A percentile compares a stretch with the other conserved stretches of the same genome.
These are phyloP conservation scores for Tetrapedia diversipes DNA, from an alignment of 2,888 invertebrate species.

Conservation along the genomic window DNA sequence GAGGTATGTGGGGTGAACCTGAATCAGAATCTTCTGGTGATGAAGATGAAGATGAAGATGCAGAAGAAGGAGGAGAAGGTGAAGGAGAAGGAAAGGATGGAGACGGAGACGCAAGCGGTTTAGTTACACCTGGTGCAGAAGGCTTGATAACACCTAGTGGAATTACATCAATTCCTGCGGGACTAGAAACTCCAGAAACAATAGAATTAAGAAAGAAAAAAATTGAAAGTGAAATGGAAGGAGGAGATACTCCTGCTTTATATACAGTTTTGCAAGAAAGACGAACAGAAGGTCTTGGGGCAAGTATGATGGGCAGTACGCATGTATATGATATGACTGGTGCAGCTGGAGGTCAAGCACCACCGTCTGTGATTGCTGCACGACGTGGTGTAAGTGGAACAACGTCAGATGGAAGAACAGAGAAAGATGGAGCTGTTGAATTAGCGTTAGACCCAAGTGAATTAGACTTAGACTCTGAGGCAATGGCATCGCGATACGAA, in stretches of 20 bases:
- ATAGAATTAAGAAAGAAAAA: slow-evolving; percentile 99
- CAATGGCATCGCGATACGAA: slow-evolving; percentile 97
- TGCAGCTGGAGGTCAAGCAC: slow-evolving; percentile 86
- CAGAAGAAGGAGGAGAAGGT: slow-evolving; percentile 84
- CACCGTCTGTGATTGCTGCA: slow-evolving; percentile 84
- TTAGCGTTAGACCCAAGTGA: slow-evolving; percentile 98
- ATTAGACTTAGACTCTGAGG: slow-evolving; percentile 97
- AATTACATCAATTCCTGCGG: slow-evolving; percentile 94
- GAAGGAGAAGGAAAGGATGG: slow-evolving; percentile 83
- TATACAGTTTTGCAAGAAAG: slow-evolving; percentile 98
- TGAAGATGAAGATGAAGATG: slow-evolving; percentile 88
- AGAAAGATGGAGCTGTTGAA: slow-evolving; percentile 91
- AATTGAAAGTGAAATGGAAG: slow-evolving; percentile 97
- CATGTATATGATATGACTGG: slow-evolving; percentile 98
- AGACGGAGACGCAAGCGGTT: slow-evolving; percentile 89
- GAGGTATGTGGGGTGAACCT: slow-evolving; percentile 98
- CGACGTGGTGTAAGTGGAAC: slow-evolving; percentile 80
- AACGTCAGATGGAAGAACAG: slow-evolving; percentile 77
- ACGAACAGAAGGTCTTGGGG: slow-evolving; percentile 93
- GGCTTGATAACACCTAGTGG: slow-evolving; percentile 98
- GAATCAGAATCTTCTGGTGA: slow-evolving; percentile 85
- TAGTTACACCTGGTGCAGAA: slow-evolving; percentile 94
- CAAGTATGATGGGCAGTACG: slow-evolving; percentile 98
- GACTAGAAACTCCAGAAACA: slow-evolving; percentile 99
- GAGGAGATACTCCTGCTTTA: slow-evolving; percentile 95